These are phyloP conservation scores for Ashinkailepas kermadecensis DNA, from an alignment of 2,888 invertebrate species.

Conservation along the genomic window DNA sequence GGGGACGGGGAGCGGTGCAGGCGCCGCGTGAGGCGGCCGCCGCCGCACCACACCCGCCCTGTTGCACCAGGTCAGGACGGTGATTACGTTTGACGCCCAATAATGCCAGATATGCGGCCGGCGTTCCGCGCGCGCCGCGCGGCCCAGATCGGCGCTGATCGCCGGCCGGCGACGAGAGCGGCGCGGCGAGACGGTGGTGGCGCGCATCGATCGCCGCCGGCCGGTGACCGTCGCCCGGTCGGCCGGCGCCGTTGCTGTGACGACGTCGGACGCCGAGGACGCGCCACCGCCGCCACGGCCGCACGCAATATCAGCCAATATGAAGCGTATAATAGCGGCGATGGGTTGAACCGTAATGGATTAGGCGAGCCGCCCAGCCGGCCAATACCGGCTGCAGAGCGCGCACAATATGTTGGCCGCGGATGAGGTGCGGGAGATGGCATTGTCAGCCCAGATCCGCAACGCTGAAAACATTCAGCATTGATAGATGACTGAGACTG, in stretches of 20 bases:
- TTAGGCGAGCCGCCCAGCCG: not conserved
- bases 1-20: too few species aligned
- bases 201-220: not conserved
- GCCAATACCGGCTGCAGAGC: not conserved
- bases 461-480: too few species aligned
- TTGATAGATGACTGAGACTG: too few species aligned
- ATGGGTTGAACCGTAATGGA: not conserved
- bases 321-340: not conserved
- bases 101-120: not conserved
- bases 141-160: not conserved
- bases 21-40: too few species aligned
- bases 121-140: not conserved
- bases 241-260: not conserved
- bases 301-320: not conserved
- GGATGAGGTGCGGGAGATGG: not conserved
- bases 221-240: not conserved
- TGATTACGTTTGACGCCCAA: constrained; percentile 1
- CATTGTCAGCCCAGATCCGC: too few species aligned
- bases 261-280: not conserved
- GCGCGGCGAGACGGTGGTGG: not conserved
- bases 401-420: not conserved
- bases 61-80: constrained; percentile 5
- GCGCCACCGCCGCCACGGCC: not conserved
- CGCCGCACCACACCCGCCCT: not conserved
- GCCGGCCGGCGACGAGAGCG: not conserved